phyloP scores from a whole-genome alignment of 2,888 invertebrate genomes.

The Pristionchus exspectatus region DNA sequence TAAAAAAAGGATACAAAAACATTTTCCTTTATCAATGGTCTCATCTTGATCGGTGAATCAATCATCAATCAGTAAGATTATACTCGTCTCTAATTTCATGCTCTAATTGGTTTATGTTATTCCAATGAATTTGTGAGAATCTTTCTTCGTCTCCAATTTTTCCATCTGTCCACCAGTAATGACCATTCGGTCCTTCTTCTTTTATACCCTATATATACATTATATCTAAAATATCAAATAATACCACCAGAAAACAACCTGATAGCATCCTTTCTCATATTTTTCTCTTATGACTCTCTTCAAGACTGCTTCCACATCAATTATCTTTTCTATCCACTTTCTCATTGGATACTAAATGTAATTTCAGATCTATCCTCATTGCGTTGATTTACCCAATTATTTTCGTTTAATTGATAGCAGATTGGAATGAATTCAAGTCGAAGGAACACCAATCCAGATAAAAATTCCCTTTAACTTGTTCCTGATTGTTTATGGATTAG shows the following conservation, averaged over 20 bases:
- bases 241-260: background rate
- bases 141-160: background rate
- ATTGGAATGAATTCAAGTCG: background rate
- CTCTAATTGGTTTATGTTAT: background rate
- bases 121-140: background rate
- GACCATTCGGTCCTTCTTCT: background rate
- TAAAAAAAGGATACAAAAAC: too few relatives aligned
- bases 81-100: background rate
- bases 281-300: background rate
- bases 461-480: background rate
- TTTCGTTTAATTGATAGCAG: background rate
- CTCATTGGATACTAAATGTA: background rate
- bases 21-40: too few relatives aligned
- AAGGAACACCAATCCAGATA: conserved; percentile 5
- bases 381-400: background rate
- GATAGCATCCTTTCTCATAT: background rate
- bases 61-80: background rate
- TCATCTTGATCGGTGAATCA: too few relatives aligned
- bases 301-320: background rate
- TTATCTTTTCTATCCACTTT: background rate
- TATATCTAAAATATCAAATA: too few relatives aligned
- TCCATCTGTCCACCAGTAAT: background rate
- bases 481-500: background rate
- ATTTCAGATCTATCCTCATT: background rate
- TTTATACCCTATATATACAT: background rate